A percentile compares a stretch with the other conserved stretches of the same genome.
phyloP scores from a whole-genome alignment of 2,113 vertebrate genomes.

The Forbesichthys papilliferus region DNA sequence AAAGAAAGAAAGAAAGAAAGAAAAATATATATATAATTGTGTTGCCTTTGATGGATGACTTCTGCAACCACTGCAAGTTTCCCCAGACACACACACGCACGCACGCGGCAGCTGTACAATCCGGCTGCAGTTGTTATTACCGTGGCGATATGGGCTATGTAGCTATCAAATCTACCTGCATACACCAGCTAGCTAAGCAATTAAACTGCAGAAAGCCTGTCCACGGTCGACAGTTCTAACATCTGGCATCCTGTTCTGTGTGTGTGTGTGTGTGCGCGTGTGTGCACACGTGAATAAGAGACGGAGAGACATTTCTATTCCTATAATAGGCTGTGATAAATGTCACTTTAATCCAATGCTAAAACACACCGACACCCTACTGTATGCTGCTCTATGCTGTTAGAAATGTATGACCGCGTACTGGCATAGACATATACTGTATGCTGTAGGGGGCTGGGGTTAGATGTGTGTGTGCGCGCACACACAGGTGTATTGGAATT shows the following conservation, averaged over 20 bases:
- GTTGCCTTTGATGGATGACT: slow-evolving; percentile 68
- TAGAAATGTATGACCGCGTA: no score
- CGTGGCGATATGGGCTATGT: slow-evolving; percentile 42
- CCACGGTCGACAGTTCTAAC: slow-evolving; percentile 57
- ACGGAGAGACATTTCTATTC: slow-evolving; percentile 44
- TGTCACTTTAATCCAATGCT: slow-evolving; percentile 34
- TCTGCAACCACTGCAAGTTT: slow-evolving; percentile 59
- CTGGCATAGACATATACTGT: no score
- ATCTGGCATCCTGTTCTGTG: slow-evolving; percentile 56
- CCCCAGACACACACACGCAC: slow-evolving; percentile 15
- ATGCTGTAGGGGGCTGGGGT: background rate
- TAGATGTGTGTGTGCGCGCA: background rate
- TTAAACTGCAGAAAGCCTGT: slow-evolving; percentile 50
- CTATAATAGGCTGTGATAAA: slow-evolving; percentile 47
- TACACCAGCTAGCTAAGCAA: slow-evolving; percentile 60
- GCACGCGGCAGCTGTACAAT: slow-evolving; percentile 4
- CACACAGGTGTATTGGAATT: background rate
- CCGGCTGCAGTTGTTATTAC: slow-evolving; percentile 54
- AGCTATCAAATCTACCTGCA: slow-evolving; percentile 58
- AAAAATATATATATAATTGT: slow-evolving; percentile 30
- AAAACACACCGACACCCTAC: slow-evolving; percentile 9
- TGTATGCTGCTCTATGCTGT: background rate
- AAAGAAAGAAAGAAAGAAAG: background rate
- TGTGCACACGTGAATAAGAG: slow-evolving; percentile 17
- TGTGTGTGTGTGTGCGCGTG: slow-evolving; percentile 17